phyloP scores from a whole-genome alignment of 30 jellyfish, hydroid and myxozoan species.

The Aurelia aurita complex sp. Pacific region DNA sequence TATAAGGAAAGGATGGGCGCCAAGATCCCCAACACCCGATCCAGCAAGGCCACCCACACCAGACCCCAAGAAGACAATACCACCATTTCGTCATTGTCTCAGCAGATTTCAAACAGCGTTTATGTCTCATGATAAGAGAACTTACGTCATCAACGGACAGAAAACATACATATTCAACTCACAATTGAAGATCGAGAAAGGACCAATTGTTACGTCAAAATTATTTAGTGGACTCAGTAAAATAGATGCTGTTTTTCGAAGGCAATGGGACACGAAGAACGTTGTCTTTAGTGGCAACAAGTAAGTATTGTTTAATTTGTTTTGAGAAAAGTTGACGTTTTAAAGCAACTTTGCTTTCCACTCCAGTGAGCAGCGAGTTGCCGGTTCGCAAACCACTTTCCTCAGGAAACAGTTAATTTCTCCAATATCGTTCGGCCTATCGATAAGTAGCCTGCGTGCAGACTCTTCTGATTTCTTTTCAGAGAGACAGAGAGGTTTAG shows the following conservation, averaged over 20 bases:
- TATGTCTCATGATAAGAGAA: constrained; percentile 38
- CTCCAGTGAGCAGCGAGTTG: no score
- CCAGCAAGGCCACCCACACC: constrained; percentile 7
- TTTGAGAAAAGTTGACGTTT: no score
- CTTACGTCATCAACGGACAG: constrained; percentile 56
- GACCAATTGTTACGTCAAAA: constrained; percentile 48
- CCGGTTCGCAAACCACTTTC: no score
- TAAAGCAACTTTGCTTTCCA: no score
- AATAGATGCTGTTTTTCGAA: constrained; percentile 55
- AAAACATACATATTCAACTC: constrained; percentile 40
- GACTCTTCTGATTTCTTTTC: no score
- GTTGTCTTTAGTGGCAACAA: constrained; percentile 54
- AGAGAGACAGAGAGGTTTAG: no score
- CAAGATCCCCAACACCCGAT: not conserved
- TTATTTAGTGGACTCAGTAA: constrained; percentile 45
- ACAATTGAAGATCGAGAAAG: constrained; percentile 26
- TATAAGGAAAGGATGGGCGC: not conserved
- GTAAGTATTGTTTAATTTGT: constrained; percentile 4
- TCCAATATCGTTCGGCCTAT: no score
- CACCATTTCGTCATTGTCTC: constrained; percentile 5
- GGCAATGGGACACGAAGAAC: constrained; percentile 60
- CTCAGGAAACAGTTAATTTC: no score
- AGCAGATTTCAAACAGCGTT: constrained; percentile 15
- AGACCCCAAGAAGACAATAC: not conserved
- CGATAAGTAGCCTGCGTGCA: no score